These are phyloP conservation scores for Zoanthus solanderi DNA, from an alignment of 92 coral and sea anemone genomes.

Conservation along the genomic window DNA sequence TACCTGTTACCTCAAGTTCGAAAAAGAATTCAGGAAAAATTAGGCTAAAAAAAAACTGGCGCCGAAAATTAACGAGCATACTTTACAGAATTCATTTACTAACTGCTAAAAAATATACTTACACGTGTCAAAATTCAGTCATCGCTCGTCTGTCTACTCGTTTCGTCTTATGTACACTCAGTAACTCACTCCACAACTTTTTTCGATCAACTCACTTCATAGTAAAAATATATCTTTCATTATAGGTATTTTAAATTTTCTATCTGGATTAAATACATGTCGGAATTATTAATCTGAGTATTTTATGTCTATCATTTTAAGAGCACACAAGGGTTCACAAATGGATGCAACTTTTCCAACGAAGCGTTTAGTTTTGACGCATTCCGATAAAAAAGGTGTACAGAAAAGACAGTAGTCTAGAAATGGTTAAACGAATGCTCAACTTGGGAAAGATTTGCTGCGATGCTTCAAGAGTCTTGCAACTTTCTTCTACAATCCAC, in stretches of 20 bases:
- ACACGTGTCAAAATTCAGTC: conserved; percentile 34
- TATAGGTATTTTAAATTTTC: conserved; percentile 32
- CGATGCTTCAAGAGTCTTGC: background rate
- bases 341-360: background rate
- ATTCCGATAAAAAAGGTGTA: background rate
- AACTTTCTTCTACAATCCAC: background rate
- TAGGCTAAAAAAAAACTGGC: too few relatives aligned
- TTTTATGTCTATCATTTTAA: conserved; percentile 1
- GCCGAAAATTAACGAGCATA: too few relatives aligned
- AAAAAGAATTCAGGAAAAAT: too few relatives aligned
- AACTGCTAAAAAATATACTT: conserved; percentile 10
- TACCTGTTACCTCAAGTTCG: too few relatives aligned
- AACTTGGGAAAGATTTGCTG: background rate
- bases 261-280: conserved; percentile 25
- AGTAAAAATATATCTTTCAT: conserved; percentile 46
- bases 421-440: background rate
- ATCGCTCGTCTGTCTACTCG: conserved; percentile 41
- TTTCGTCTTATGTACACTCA: conserved; percentile 44
- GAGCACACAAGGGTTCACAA: conserved; percentile 28
- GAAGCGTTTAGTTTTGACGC: background rate
- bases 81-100: background rate
- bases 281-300: conserved; percentile 16
- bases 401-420: background rate
- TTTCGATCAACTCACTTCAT: conserved; percentile 33
- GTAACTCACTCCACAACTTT: conserved; percentile 43